Evolutionary conservation across 2,797 vertebrate genomes (phyloP).

Genomic region (Helicolenus hilgendorfi): DNA sequence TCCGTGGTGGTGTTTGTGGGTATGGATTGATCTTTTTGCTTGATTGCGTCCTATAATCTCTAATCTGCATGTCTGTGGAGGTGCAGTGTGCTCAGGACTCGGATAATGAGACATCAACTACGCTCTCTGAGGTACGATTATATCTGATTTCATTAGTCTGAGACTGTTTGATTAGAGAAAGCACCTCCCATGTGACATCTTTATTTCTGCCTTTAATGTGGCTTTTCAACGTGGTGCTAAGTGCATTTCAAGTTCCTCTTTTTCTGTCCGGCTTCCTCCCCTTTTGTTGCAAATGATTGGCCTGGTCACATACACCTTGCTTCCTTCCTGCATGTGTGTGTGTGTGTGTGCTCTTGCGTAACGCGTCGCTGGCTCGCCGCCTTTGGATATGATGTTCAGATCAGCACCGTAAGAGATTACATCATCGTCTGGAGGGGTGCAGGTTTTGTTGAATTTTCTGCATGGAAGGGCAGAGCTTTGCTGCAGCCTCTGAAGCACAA

Average conservation of each 20-base stretch:
- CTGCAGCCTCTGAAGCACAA: slow-evolving; percentile 38
- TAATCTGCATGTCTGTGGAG: slow-evolving; percentile 52
- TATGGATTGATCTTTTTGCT: slow-evolving; percentile 64
- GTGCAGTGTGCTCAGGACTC: slow-evolving; percentile 1
- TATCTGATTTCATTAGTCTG: slow-evolving; percentile 45
- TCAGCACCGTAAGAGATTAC: slow-evolving; percentile 80
- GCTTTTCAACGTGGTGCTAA: slow-evolving; percentile 11
- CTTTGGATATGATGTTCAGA: slow-evolving; percentile 71
- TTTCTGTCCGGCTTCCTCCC: background rate
- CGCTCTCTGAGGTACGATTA: slow-evolving; percentile 48
- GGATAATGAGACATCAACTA: slow-evolving; percentile 36
- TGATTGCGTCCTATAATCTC: slow-evolving; percentile 75
- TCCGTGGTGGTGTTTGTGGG: background rate
- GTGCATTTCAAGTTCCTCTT: slow-evolving; percentile 4
- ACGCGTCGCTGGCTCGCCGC: slow-evolving; percentile 49
- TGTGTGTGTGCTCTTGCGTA: slow-evolving; percentile 67
- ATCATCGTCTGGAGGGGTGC: slow-evolving; percentile 81
- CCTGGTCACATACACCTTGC: slow-evolving; percentile 28
- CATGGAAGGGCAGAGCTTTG: slow-evolving; percentile 39
- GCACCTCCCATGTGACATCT: background rate
- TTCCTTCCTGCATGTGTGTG: background rate
- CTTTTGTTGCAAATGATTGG: slow-evolving; percentile 38
- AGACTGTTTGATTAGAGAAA: slow-evolving; percentile 37
- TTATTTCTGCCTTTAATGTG: slow-evolving; percentile 29
- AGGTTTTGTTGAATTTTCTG: slow-evolving; percentile 66